Percentiles rank a stretch among this genome's conserved stretches.
Conservation (phyloP, 1,140 invertebrate genomes). For the Bilobella aurantiaca region DNA sequence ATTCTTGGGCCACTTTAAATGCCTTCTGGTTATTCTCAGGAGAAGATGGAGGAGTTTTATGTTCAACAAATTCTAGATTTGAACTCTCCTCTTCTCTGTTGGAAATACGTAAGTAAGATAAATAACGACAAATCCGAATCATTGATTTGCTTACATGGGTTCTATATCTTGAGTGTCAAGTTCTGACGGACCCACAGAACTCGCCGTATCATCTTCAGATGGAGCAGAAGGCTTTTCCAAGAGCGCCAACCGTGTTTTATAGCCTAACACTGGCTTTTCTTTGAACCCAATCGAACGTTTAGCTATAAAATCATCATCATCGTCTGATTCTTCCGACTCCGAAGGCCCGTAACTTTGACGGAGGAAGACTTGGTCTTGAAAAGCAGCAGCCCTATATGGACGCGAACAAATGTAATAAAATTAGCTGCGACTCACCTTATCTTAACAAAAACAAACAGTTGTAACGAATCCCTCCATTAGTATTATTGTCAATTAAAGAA, state of each 20-base stretch:
- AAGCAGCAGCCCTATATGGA: slow-evolving; percentile 10
- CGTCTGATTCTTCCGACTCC: slow-evolving; percentile 38
- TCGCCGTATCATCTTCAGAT: slow-evolving; percentile 26
- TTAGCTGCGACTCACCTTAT: too few species aligned
- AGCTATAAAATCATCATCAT: slow-evolving; percentile 36
- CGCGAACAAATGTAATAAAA: too few species aligned
- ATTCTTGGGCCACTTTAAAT: slow-evolving; percentile 44
- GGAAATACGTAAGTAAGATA: slow-evolving; percentile 25
- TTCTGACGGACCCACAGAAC: slow-evolving; percentile 23
- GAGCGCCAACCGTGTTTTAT: slow-evolving; percentile 19
- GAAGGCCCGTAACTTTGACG: slow-evolving; percentile 32
- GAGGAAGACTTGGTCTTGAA: slow-evolving; percentile 24
- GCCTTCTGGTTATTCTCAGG: slow-evolving; percentile 36
- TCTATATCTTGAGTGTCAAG: slow-evolving; percentile 2
- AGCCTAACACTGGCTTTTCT: slow-evolving; percentile 14
- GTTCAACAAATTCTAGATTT: slow-evolving; percentile 14
- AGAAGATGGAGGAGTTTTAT: background rate
- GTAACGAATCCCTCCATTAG: too few species aligned
- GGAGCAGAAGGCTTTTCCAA: slow-evolving; percentile 24
- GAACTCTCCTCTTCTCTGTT: slow-evolving; percentile 19
- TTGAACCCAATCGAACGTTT: slow-evolving; percentile 17
- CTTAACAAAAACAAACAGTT: too few species aligned
- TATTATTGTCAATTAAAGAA: too few species aligned
- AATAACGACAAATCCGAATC: too few species aligned
- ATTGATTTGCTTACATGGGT: slow-evolving; percentile 1